Conservation (phyloP, 1,140 invertebrate genomes). For the Brachionus koreanus region DNA sequence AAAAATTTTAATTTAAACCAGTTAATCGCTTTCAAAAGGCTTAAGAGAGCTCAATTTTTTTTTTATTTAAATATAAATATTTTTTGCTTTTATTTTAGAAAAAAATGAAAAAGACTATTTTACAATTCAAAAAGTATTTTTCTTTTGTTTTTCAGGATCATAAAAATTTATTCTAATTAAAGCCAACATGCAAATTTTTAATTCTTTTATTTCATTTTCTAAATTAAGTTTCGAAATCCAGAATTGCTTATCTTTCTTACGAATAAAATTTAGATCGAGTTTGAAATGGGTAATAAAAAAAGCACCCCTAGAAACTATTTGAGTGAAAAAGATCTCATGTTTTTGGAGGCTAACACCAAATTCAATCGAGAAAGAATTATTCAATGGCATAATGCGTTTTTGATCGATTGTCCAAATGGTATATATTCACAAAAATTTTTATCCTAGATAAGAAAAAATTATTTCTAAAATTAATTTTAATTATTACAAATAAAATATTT, state of each 20-base stretch:
- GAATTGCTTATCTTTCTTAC: neutral
- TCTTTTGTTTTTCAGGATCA: neutral
- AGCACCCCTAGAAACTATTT: slow-evolving; percentile 29
- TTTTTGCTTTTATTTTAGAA: neutral
- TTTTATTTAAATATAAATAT: neutral
- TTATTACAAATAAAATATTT: neutral
- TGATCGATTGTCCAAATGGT: slow-evolving; percentile 42
- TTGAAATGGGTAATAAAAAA: slow-evolving; percentile 41
- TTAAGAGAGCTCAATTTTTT: neutral
- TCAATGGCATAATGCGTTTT: slow-evolving; percentile 43
- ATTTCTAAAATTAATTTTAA: no score
- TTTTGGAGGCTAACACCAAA: slow-evolving; percentile 39
- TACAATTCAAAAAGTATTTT: neutral
- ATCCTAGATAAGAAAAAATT: no score
- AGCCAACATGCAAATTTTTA: neutral
- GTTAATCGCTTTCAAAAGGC: neutral
- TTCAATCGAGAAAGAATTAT: slow-evolving; percentile 41
- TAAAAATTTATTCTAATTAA: neutral
- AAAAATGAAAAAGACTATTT: neutral
- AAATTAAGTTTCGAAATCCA: neutral
- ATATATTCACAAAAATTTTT: neutral
- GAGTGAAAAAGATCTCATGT: slow-evolving; percentile 42
- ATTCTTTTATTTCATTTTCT: neutral
- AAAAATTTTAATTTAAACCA: slow-evolving; percentile 4
- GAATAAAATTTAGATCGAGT: neutral